Percentiles rank a stretch among this genome's conserved stretches.
These are phyloP conservation scores for Vannuccia rotundouncinata DNA, from an alignment of 2,888 invertebrate species.

Conservation along the genomic window DNA sequence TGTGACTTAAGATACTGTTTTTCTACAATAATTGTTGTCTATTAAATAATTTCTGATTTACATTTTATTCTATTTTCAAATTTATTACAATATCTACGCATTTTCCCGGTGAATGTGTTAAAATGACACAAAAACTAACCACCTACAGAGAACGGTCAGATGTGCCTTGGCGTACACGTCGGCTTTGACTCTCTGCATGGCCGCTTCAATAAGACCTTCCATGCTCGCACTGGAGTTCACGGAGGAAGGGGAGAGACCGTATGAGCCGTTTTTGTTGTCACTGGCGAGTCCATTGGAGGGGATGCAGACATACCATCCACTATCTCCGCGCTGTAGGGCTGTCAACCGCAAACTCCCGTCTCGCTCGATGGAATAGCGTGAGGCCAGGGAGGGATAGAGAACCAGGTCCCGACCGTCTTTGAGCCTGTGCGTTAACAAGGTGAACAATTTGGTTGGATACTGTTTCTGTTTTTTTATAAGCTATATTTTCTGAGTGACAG, in stretches of 20 bases:
- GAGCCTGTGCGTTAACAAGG: background rate
- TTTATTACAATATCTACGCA: too few relatives aligned
- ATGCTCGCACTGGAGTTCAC: background rate
- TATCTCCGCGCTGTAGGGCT: background rate
- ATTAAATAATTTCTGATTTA: too few relatives aligned
- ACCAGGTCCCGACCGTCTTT: background rate
- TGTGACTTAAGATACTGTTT: too few relatives aligned
- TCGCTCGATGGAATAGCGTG: background rate
- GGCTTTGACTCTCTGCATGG: background rate
- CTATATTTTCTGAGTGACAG: too few relatives aligned
- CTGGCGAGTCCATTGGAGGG: background rate
- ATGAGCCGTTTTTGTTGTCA: background rate
- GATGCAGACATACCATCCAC: background rate
- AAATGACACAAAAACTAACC: too few relatives aligned
- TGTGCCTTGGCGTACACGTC: background rate
- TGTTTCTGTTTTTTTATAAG: too few relatives aligned
- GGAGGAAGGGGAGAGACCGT: background rate
- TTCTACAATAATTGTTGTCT: too few relatives aligned
- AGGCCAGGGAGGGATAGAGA: background rate
- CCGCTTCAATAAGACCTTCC: background rate
- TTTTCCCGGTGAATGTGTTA: too few relatives aligned
- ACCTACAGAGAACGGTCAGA: background rate
- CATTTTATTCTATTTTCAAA: too few relatives aligned
- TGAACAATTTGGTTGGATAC: too few relatives aligned
- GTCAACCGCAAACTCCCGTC: background rate